These are phyloP conservation scores for Hemicordylus capensis DNA, from an alignment of 2,113 vertebrate genomes.

Conservation along the genomic window DNA sequence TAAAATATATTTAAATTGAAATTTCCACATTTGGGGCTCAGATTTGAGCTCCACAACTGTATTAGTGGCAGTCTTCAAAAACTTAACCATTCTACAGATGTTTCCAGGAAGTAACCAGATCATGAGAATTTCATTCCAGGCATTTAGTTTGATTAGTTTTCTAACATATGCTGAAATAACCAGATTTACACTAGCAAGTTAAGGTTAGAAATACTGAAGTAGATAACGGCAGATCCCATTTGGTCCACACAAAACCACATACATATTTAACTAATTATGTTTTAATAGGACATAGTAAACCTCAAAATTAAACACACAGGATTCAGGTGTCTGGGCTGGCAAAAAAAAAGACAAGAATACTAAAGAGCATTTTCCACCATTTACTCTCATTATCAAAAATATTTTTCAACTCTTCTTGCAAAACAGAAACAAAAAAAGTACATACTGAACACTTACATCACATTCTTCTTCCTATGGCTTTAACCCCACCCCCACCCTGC, in stretches of 20 bases:
- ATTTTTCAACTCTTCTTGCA: slow-evolving; percentile 91
- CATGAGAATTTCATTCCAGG: slow-evolving; percentile 23
- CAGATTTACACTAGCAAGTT: slow-evolving; percentile 67
- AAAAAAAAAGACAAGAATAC: slow-evolving; percentile 87
- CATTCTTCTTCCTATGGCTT: slow-evolving; percentile 93
- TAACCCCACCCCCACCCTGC: slow-evolving; percentile 77
- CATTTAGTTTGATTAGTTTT: slow-evolving; percentile 41
- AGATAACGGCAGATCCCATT: slow-evolving; percentile 67
- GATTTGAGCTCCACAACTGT: slow-evolving; percentile 64
- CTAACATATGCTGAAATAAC: slow-evolving; percentile 61
- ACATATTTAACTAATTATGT: slow-evolving; percentile 80
- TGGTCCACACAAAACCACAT: slow-evolving; percentile 82
- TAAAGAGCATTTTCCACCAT: slow-evolving; percentile 88
- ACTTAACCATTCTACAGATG: slow-evolving; percentile 65
- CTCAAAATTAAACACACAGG: slow-evolving; percentile 75
- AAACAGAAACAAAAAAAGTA: slow-evolving; percentile 85
- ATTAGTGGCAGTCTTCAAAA: slow-evolving; percentile 64
- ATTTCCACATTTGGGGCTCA: slow-evolving; percentile 52
- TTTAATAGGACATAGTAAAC: slow-evolving; percentile 79
- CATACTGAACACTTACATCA: slow-evolving; percentile 86
- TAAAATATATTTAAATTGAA: slow-evolving; percentile 49
- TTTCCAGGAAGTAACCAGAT: slow-evolving; percentile 46
- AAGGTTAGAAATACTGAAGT: slow-evolving; percentile 63
- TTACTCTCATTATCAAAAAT: slow-evolving; percentile 95
- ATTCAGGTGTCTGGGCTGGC: slow-evolving; percentile 79